These are phyloP conservation scores for Sebastes jordani DNA, from an alignment of 2,797 vertebrate species.

Conservation along the genomic window DNA sequence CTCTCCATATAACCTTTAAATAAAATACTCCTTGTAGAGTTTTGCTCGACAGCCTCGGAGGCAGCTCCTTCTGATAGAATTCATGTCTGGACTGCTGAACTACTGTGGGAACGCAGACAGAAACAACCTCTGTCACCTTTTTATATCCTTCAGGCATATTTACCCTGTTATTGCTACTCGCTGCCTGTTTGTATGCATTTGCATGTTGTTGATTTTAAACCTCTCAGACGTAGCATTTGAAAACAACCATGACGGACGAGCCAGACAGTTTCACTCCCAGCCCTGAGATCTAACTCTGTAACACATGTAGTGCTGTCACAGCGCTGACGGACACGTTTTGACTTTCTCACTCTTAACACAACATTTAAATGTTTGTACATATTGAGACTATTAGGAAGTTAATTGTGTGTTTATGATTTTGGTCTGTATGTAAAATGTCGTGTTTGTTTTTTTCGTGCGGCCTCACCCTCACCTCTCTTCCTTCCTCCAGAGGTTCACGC, in stretches of 20 bases:
- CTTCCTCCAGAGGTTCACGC: slow-evolving; percentile 90
- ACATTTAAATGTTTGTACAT: slow-evolving; percentile 45
- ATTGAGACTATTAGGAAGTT: slow-evolving; percentile 27
- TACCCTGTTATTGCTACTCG: slow-evolving; percentile 25
- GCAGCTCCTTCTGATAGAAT: slow-evolving; percentile 14
- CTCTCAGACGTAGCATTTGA: slow-evolving; percentile 32
- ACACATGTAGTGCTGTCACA: slow-evolving; percentile 28
- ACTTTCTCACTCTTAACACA: slow-evolving; percentile 13
- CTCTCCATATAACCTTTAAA: slow-evolving; percentile 5
- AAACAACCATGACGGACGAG: slow-evolving; percentile 48
- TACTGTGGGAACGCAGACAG: slow-evolving; percentile 36
- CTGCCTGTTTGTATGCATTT: slow-evolving; percentile 41
- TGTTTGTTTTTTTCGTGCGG: neutral
- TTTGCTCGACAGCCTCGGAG: neutral
- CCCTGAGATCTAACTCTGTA: slow-evolving; percentile 12
- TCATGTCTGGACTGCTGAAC: slow-evolving; percentile 12
- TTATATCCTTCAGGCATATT: slow-evolving; percentile 29
- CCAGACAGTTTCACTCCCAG: slow-evolving; percentile 35
- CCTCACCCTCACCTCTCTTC: slow-evolving; percentile 22
- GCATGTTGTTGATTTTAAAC: slow-evolving; percentile 37
- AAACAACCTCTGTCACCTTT: slow-evolving; percentile 15
- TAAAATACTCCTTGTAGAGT: neutral
- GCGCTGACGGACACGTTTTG: slow-evolving; percentile 17
- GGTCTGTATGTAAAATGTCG: neutral
- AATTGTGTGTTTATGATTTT: slow-evolving; percentile 30